Evolutionary conservation across 1,140 invertebrate species (phyloP), one percentile per base, ranked within the genome.

Genomic region (Zaprionus taronus): DNA sequence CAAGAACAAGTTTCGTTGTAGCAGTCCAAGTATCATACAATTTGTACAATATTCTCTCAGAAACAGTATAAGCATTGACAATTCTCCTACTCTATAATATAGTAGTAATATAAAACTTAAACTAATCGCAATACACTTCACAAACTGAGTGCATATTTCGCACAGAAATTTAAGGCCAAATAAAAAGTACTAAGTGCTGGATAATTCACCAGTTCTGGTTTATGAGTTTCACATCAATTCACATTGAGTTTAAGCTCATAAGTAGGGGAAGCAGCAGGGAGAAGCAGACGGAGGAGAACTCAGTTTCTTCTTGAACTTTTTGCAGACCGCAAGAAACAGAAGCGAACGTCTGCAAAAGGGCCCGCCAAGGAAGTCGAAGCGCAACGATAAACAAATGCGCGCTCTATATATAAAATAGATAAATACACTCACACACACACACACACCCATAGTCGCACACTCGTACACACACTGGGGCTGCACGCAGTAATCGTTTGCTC

Each of bases 351-450:
- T 41, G 41, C 47, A 64, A 75, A 71, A 71, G 72, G 20, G 60
- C 44, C 72, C 72, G 67, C 67, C 73, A 84, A 86, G 83, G 83
- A 86, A 86, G 85, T 76, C 58, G 60, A 36, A 77, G 55, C 64
- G 57, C 56, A 80, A 53, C 74, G 83, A 85, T 85, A 85, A 82
- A 82, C 68, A 73, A 79, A 85, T 80, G 67, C 31, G 44, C 63
- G 70, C 72, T 62, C 72, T 78, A 58, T 57, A 86, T 53, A 41
- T 49, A 63, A 53, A 73, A 68, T 55, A 79, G 69, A 86, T 87
- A 85, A 79, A 65, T 20, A 55, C 55, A 15, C 58, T 41, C 44
- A 55, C 20, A 24, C 17, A 51, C 2, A 53, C 24, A 26, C 1
- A 17, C 36, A 62, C 34, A 67, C 17, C 9, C 31, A 34, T 34